Evolutionary conservation across 1,140 invertebrate genomes (phyloP).

Genomic region (Trichogramma pretiosum): DNA sequence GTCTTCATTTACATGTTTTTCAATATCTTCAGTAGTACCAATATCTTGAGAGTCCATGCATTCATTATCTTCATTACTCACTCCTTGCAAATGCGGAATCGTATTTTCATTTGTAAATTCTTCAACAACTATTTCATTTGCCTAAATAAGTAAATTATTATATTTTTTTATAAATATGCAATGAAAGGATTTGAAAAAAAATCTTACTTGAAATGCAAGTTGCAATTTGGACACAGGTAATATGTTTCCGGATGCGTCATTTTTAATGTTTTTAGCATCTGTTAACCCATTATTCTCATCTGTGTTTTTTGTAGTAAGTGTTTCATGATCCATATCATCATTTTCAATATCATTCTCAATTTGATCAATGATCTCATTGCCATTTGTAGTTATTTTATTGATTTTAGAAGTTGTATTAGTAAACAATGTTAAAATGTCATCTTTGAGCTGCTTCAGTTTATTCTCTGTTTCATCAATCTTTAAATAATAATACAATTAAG

Average conservation of each 20-base stretch:
- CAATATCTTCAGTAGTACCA: constrained; percentile 20
- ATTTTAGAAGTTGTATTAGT: constrained; percentile 38
- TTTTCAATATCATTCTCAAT: constrained; percentile 41
- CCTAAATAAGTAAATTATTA: constrained; percentile 4
- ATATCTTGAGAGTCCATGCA: too few species aligned
- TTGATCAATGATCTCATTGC: constrained; percentile 40
- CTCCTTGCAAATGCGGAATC: constrained; percentile 19
- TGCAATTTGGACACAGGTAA: too few species aligned
- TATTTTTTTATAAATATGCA: not conserved
- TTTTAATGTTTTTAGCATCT: too few species aligned
- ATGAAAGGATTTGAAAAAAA: not conserved
- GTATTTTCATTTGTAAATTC: constrained; percentile 18
- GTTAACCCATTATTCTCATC: too few species aligned
- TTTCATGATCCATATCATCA: too few species aligned
- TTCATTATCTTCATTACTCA: constrained; percentile 27
- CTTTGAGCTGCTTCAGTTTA: constrained; percentile 43
- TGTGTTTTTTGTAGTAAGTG: too few species aligned
- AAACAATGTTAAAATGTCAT: constrained; percentile 40
- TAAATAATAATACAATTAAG: constrained; percentile 8
- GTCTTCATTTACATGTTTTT: not conserved
- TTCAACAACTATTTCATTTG: constrained; percentile 16
- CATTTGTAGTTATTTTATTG: constrained; percentile 16
- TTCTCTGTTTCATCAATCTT: constrained; percentile 52
- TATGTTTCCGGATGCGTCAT: too few species aligned
- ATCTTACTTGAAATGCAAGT: not conserved